These are phyloP conservation scores for Barypeithes pellucidus DNA, from an alignment of 2,888 invertebrate species.

Conservation along the genomic window DNA sequence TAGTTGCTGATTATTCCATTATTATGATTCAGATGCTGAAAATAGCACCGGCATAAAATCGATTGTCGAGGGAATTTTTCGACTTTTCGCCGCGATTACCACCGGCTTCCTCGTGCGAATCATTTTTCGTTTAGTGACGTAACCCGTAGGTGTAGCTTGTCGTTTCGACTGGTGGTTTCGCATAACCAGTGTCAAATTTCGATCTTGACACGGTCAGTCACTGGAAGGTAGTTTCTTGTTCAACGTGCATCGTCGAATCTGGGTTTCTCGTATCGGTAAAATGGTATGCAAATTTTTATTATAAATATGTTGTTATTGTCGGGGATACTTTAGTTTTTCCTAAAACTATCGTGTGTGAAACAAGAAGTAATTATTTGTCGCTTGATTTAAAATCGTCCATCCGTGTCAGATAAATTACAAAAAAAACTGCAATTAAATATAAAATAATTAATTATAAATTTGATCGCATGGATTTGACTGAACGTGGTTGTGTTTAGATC, in stretches of 20 bases:
- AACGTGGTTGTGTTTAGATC: too few species aligned
- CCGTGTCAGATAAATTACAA: too few species aligned
- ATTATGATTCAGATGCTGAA: conserved; percentile 51
- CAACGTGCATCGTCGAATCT: not conserved
- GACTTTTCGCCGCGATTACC: conserved; percentile 42
- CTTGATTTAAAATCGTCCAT: too few species aligned
- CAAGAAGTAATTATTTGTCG: too few species aligned
- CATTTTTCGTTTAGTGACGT: conserved; percentile 6
- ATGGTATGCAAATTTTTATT: conserved; percentile 24
- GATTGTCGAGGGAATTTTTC: conserved; percentile 36
- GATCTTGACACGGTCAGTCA: conserved; percentile 20
- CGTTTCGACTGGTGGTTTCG: conserved; percentile 22
- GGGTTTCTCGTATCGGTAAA: not conserved
- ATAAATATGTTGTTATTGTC: not conserved
- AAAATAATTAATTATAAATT: too few species aligned
- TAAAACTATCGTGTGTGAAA: not conserved
- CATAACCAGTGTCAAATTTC: conserved; percentile 9
- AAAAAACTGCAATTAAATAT: too few species aligned
- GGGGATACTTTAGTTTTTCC: not conserved
- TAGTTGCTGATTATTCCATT: conserved; percentile 25
- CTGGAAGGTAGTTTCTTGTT: not conserved
- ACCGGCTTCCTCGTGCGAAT: conserved; percentile 29
- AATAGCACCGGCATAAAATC: conserved; percentile 45
- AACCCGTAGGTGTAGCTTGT: conserved; percentile 14
- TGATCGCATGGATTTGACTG: too few species aligned